Evolutionary conservation across 1,140 invertebrate species (phyloP).

Genomic region (Ooceraea biroi): DNA sequence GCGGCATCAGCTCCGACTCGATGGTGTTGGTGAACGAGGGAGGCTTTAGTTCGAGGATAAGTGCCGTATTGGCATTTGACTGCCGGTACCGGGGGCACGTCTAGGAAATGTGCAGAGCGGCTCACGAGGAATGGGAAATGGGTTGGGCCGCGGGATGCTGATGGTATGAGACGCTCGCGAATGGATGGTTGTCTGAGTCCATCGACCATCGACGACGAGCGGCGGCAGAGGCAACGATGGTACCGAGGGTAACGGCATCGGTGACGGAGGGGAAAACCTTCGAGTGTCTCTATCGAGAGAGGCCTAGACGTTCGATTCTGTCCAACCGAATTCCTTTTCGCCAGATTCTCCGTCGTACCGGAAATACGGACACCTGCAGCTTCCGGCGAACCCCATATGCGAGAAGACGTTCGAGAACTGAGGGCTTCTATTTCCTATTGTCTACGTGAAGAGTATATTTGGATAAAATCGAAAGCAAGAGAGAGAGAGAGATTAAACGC

Average conservation of each 20-base stretch:
- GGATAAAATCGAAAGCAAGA: neutral
- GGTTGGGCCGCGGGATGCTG: conserved; percentile 72
- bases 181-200: conserved; percentile 76
- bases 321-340: conserved; percentile 64
- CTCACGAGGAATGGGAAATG: conserved; percentile 74
- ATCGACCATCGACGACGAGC: conserved; percentile 56
- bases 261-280: conserved; percentile 41
- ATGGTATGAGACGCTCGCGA: conserved; percentile 74
- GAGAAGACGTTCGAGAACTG: conserved; percentile 13
- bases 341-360: conserved; percentile 61
- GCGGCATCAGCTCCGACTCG: conserved; percentile 1
- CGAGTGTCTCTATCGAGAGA: conserved; percentile 68
- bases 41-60: conserved; percentile 67
- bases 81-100: conserved; percentile 72
- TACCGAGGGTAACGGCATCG: too few relatives aligned
- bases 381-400: conserved; percentile 25
- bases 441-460: neutral
- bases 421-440: conserved; percentile 29
- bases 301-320: conserved; percentile 73
- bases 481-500: neutral
- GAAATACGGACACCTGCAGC: conserved; percentile 46
- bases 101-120: conserved; percentile 73
- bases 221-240: neutral
- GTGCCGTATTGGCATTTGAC: conserved; percentile 78
- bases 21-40: conserved; percentile 39